A percentile compares a stretch with the other conserved stretches of the same genome.
Evolutionary conservation across 92 coral and sea anemone genomes (phyloP).

Genomic region (Zoanthus gigantus): DNA sequence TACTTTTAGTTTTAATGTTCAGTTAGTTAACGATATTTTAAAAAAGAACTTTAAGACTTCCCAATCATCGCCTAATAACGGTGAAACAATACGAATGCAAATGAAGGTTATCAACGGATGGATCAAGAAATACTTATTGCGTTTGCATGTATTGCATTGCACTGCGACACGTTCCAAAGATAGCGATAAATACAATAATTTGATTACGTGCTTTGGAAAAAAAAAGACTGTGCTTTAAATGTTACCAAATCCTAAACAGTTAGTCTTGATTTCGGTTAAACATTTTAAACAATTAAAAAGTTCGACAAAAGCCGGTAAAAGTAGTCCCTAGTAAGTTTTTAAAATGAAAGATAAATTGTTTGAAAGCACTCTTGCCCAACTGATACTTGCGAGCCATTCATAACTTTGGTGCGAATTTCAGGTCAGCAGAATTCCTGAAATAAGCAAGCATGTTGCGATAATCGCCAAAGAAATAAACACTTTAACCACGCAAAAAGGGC

Average conservation of each 20-base stretch:
- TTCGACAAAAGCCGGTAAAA: not conserved
- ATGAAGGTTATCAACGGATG: not conserved
- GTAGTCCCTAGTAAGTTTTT: not conserved
- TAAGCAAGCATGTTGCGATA: not conserved
- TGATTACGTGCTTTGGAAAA: not conserved
- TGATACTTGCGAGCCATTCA: slow-evolving; percentile 46
- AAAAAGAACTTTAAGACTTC: not conserved
- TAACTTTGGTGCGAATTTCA: slow-evolving; percentile 14
- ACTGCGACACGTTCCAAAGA: slow-evolving; percentile 12
- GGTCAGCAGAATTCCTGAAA: slow-evolving; percentile 39
- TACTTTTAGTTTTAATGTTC: not conserved
- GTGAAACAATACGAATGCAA: slow-evolving; percentile 4
- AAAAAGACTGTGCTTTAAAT: slow-evolving; percentile 9
- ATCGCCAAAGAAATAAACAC: not conserved
- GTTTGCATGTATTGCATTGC: not conserved
- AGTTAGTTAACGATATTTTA: not conserved
- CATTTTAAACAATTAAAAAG: not conserved
- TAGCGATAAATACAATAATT: slow-evolving; percentile 25
- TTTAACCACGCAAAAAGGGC: slow-evolving; percentile 10
- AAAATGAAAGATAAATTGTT: not conserved
- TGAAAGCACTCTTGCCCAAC: slow-evolving; percentile 24
- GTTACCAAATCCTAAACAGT: not conserved
- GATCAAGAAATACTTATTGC: not conserved
- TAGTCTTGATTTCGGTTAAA: not conserved
- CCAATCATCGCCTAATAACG: not conserved